Conservation (phyloP, 2,113 vertebrate genomes). For the Galbula dea region DNA sequence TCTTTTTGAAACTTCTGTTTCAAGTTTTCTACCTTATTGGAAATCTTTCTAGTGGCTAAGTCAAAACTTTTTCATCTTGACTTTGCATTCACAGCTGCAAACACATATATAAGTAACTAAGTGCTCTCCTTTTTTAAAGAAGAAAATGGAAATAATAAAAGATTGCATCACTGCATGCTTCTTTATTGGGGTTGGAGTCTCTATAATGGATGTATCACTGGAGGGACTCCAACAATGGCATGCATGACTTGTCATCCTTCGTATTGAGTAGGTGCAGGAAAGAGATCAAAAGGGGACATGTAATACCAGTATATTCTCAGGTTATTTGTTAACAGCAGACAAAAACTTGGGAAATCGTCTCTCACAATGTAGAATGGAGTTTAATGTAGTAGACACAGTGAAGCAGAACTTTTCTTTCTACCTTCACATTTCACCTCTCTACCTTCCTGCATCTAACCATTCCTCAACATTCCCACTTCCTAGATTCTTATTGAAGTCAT, state of each 20-base stretch:
- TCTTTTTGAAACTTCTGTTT: background rate
- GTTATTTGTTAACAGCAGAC: background rate
- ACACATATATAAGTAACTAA: background rate
- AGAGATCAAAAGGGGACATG: background rate
- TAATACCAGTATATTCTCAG: background rate
- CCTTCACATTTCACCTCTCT: background rate
- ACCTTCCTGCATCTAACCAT: background rate
- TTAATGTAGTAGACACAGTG: background rate
- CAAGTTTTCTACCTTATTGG: background rate
- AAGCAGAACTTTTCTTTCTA: background rate
- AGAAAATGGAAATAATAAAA: background rate
- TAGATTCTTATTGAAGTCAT: background rate
- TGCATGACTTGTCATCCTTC: background rate
- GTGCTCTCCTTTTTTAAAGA: background rate
- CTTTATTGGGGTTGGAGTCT: background rate
- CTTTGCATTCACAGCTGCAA: background rate
- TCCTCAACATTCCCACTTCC: background rate
- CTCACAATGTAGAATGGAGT: background rate
- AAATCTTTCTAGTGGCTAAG: background rate
- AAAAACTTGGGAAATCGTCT: background rate
- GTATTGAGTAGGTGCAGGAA: background rate
- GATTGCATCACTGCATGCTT: background rate
- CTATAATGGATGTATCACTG: background rate
- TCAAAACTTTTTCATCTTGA: background rate
- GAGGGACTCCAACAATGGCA: background rate